phyloP scores from a whole-genome alignment of 2,113 vertebrate species.

The Myodes glareolus region DNA sequence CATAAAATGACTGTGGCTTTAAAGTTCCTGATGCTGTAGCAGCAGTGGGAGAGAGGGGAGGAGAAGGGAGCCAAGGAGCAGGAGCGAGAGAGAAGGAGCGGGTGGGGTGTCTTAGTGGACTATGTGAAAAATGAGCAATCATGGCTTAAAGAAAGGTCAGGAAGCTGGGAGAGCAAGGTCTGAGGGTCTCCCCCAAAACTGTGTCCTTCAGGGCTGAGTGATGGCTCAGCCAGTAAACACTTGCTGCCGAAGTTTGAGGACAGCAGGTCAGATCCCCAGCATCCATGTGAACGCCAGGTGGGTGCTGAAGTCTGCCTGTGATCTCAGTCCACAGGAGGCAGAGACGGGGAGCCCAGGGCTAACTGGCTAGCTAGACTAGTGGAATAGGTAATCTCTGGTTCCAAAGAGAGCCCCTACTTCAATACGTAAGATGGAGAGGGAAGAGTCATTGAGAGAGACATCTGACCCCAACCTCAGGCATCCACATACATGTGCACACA shows the following conservation, averaged over 20 bases:
- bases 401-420: neutral
- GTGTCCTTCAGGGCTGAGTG: neutral
- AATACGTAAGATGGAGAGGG: neutral
- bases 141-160: neutral
- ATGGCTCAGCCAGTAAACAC: neutral
- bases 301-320: neutral
- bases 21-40: neutral
- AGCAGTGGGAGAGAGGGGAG: neutral
- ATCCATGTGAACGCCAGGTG: neutral
- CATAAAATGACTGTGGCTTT: neutral
- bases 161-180: neutral
- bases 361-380: neutral
- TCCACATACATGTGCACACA: neutral
- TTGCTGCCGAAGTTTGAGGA: neutral
- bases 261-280: neutral
- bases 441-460: neutral
- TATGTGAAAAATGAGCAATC: neutral
- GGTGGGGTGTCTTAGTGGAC: neutral
- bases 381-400: neutral
- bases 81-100: neutral
- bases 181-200: neutral
- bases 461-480: neutral
- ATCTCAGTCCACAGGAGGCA: neutral
- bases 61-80: no score
- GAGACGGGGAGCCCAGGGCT: neutral